Evolutionary conservation across 2,888 invertebrate species (phyloP).

Genomic region (Leucoptera coffeella): DNA sequence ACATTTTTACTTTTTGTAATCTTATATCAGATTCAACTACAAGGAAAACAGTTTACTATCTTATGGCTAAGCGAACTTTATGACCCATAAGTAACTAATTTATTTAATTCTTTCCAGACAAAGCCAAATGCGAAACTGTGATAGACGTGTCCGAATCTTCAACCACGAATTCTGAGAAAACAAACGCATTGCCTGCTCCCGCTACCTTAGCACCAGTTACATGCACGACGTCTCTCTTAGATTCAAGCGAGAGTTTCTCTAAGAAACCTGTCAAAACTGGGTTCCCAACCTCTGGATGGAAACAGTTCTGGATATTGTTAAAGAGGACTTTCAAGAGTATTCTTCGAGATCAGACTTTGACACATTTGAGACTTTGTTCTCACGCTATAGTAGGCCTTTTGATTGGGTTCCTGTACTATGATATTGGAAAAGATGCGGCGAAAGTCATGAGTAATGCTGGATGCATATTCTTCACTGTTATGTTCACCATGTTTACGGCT

Average conservation of each 20-base stretch:
- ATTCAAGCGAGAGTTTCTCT: slow-evolving; percentile 67
- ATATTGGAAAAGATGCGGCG: slow-evolving; percentile 87
- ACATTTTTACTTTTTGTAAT: slow-evolving; percentile 1
- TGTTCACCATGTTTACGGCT: slow-evolving; percentile 96
- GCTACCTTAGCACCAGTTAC: slow-evolving; percentile 49
- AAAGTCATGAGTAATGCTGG: slow-evolving; percentile 94
- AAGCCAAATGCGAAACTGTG: slow-evolving; percentile 40
- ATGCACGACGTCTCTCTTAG: slow-evolving; percentile 64
- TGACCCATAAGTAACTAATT: too few species aligned
- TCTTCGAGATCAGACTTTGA: slow-evolving; percentile 81
- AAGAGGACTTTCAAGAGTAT: slow-evolving; percentile 79
- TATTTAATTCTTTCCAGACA: slow-evolving; percentile 48
- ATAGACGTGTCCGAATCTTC: slow-evolving; percentile 47
- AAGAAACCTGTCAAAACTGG: slow-evolving; percentile 60
- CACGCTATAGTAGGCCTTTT: slow-evolving; percentile 86
- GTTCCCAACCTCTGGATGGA: slow-evolving; percentile 76
- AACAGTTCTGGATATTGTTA: slow-evolving; percentile 83
- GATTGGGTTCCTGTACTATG: slow-evolving; percentile 89
- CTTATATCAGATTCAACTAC: too few species aligned
- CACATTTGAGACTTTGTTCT: slow-evolving; percentile 79
- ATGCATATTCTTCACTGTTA: slow-evolving; percentile 91
- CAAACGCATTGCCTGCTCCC: slow-evolving; percentile 21
- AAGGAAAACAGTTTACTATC: too few species aligned
- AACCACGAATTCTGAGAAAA: slow-evolving; percentile 23
- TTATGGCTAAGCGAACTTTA: too few species aligned